phyloP scores from a whole-genome alignment of 2,888 invertebrate species.

The Xanthorhoe designata region DNA sequence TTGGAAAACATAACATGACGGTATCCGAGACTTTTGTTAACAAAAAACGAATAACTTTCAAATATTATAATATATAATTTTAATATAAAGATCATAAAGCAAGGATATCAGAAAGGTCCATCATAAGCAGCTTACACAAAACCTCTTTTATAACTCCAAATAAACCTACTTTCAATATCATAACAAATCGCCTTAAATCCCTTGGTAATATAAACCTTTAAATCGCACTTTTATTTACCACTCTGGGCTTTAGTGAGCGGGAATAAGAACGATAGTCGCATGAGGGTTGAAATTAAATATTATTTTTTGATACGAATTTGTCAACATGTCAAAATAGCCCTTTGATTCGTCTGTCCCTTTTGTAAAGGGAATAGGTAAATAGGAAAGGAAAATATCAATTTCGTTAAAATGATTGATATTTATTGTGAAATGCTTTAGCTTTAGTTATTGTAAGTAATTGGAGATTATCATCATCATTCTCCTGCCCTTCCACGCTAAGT shows the following conservation, averaged over 20 bases:
- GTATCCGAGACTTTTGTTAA: no score
- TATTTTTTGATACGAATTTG: constrained; percentile 76
- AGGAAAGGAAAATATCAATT: constrained; percentile 64
- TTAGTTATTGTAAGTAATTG: constrained; percentile 4
- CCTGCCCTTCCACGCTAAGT: no score
- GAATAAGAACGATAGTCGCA: constrained; percentile 36
- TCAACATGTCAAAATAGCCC: constrained; percentile 82
- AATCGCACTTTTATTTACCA: constrained; percentile 38
- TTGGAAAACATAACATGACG: no score
- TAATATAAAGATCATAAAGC: constrained; percentile 13
- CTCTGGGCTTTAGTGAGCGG: constrained; percentile 34
- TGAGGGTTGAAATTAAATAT: constrained; percentile 50
- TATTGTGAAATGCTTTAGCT: constrained; percentile 8
- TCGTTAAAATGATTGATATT: constrained; percentile 56
- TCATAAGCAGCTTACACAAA: constrained; percentile 58
- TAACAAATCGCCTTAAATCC: constrained; percentile 77
- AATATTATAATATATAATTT: no score
- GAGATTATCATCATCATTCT: no score
- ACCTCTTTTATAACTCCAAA: constrained; percentile 50
- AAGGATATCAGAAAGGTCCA: constrained; percentile 45
- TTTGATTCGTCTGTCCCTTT: constrained; percentile 74
- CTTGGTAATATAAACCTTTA: constrained; percentile 71
- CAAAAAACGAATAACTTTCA: no score
- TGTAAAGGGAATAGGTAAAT: constrained; percentile 42
- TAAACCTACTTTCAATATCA: constrained; percentile 63